Percentiles rank a stretch among this genome's conserved stretches.
Evolutionary conservation across 2,888 invertebrate species (phyloP).

Genomic region (Epiblema foenella): DNA sequence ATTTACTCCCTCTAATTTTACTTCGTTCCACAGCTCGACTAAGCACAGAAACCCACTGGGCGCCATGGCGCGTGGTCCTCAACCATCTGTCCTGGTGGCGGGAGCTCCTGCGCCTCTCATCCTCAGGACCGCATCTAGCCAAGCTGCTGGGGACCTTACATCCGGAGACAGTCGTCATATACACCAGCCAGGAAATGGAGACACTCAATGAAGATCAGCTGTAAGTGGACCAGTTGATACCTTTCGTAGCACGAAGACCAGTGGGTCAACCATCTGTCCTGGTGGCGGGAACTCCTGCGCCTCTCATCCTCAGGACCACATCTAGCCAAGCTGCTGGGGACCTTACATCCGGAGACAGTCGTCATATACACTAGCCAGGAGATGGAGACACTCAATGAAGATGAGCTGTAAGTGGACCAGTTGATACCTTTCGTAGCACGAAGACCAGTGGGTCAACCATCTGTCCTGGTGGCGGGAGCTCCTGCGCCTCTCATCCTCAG

Average conservation of each 20-base stretch:
- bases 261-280: conserved; percentile 89
- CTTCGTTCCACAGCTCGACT: conserved; percentile 60
- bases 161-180: conserved; percentile 56
- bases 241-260: no score
- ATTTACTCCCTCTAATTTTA: no score
- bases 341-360: conserved; percentile 60
- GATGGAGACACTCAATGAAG: conserved; percentile 58
- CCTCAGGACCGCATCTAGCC: conserved; percentile 87
- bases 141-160: conserved; percentile 62
- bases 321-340: conserved; percentile 69
- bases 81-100: conserved; percentile 90
- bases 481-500: conserved; percentile 89
- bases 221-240: conserved; percentile 63
- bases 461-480: conserved; percentile 90
- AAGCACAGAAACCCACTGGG: conserved; percentile 89
- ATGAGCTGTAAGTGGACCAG: conserved; percentile 65
- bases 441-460: no score
- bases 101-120: conserved; percentile 88
- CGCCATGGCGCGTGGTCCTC: conserved; percentile 93
- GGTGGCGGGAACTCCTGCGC: conserved; percentile 89
- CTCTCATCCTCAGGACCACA: conserved; percentile 89
- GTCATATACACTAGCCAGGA: conserved; percentile 56
- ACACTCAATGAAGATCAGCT: conserved; percentile 63
- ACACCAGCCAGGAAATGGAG: conserved; percentile 54
- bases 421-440: no score